Percentiles rank a stretch among this genome's conserved stretches.
phyloP scores from a whole-genome alignment of 2,797 vertebrate species.

The Cirrhinus molitorella region DNA sequence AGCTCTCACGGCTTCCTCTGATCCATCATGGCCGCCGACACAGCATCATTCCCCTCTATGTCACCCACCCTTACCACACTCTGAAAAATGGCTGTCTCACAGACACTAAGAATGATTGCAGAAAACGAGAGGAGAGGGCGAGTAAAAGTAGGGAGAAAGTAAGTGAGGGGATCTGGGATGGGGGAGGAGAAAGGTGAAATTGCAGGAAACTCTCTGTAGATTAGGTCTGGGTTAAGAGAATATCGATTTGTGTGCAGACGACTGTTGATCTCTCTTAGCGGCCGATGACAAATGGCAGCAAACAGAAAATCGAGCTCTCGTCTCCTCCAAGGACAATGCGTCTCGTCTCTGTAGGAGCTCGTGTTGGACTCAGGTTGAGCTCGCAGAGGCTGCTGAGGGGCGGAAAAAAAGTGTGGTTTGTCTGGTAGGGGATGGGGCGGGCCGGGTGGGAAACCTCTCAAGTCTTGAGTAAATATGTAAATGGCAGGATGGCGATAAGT shows the following conservation, averaged over 20 bases:
- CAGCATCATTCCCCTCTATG: constrained; percentile 92
- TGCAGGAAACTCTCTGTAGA: constrained; percentile 88
- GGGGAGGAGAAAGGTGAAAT: constrained; percentile 86
- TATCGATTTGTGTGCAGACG: constrained; percentile 98
- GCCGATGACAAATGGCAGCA: constrained; percentile 95
- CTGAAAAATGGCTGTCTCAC: constrained; percentile 85
- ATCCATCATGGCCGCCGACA: constrained; percentile 93
- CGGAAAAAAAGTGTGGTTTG: constrained; percentile 46
- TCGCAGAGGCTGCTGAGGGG: constrained; percentile 24
- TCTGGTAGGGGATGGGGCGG: constrained; percentile 72
- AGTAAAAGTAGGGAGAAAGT: constrained; percentile 71
- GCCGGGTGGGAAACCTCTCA: constrained; percentile 69
- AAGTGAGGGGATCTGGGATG: constrained; percentile 68
- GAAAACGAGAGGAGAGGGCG: constrained; percentile 68
- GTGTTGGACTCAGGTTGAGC: constrained; percentile 29
- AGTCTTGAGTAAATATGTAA: constrained; percentile 62
- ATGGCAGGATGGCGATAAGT: constrained; percentile 48
- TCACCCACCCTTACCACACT: constrained; percentile 80
- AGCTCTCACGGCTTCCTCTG: constrained; percentile 83
- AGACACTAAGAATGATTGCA: constrained; percentile 85
- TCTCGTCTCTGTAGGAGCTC: constrained; percentile 72
- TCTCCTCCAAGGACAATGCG: constrained; percentile 86
- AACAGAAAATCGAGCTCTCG: constrained; percentile 88
- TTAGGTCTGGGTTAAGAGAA: constrained; percentile 96
- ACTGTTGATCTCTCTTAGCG: constrained; percentile 97